Base-by-base conservation (phyloP, 2,888 invertebrate species). In the Pheosia tremula region DNA sequence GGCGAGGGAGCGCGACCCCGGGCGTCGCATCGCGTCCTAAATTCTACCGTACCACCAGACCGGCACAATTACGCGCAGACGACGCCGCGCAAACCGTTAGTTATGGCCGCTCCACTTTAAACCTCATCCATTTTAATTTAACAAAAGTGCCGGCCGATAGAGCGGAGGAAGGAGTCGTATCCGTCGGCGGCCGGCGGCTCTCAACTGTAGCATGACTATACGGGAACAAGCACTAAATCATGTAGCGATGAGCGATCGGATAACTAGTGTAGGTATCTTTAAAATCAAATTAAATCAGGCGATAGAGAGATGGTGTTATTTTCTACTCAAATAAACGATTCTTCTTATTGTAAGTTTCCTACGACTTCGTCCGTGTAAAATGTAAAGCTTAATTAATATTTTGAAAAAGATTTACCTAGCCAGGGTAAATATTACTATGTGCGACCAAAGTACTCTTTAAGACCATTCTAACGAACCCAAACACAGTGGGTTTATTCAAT, bases 121-220 rank as follows among this genome's bases (percentile, higher is more conserved):
- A 89, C 88, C 90, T 92, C 93, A 91, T 93, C 91, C 90, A 92
- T 93, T 92, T 89, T 92, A 93, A 93, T 93, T 91, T 90, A 93
- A 87, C 89, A 90, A 88, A 92, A 93, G 91, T 92, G 91, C 89
- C 91, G 90, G 87, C 89, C 93, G 93, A 93, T 93, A 90, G 86
- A 84, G 85, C 78, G 82, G 91, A 91, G 92, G 93, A 93, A 90
- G 91, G 82, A 88, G 85, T 91, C 91, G 92, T 92, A 89, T 93
- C 93, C 93, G 92, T 79, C 80, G 82, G 78, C 93, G 92, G 79
- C 80, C 82, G 78, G 78, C 78, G 78, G 84, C 75, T 78, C 74
- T 78, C 74, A 74, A 71, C 72, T 74, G 74, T 74, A 73, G 71
- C 59, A 38, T 41, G 38, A 61, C n/a, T 47, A 36, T 24, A 24